Conservation (phyloP, 2,888 invertebrate genomes). For the Gymnosoma rotundatum region DNA sequence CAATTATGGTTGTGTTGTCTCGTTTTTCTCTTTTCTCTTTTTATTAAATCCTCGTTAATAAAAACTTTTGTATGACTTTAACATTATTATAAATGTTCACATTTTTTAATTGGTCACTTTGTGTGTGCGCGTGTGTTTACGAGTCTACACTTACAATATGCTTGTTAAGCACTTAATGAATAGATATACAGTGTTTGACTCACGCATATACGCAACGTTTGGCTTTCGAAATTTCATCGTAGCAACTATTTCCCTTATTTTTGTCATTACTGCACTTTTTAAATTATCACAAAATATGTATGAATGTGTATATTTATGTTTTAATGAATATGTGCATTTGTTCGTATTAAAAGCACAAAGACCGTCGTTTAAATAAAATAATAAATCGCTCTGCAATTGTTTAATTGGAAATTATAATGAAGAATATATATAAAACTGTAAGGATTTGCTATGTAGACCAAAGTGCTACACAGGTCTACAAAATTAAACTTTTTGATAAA, state of each 20-base stretch:
- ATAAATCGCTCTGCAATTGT: not conserved
- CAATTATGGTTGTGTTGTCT: not conserved
- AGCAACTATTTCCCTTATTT: constrained; percentile 49
- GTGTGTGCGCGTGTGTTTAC: not conserved
- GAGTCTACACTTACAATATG: constrained; percentile 27
- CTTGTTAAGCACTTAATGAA: constrained; percentile 46
- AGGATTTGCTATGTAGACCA: no score
- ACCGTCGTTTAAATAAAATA: not conserved
- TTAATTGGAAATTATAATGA: not conserved
- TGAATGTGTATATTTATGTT: not conserved
- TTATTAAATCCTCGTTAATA: constrained; percentile 22
- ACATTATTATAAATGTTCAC: not conserved
- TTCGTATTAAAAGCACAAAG: not conserved
- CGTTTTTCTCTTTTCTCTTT: not conserved
- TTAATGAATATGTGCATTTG: not conserved
- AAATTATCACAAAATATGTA: not conserved
- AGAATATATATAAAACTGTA: no score
- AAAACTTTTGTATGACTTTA: not conserved
- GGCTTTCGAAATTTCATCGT: constrained; percentile 51
- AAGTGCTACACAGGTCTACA: no score
- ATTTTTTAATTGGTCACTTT: not conserved
- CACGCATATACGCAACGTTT: constrained; percentile 30
- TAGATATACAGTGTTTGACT: constrained; percentile 22
- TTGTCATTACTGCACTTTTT: not conserved
- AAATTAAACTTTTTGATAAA: no score